Base-by-base conservation (phyloP, 2,888 invertebrate genomes). In the Drosophila lacicola region DNA sequence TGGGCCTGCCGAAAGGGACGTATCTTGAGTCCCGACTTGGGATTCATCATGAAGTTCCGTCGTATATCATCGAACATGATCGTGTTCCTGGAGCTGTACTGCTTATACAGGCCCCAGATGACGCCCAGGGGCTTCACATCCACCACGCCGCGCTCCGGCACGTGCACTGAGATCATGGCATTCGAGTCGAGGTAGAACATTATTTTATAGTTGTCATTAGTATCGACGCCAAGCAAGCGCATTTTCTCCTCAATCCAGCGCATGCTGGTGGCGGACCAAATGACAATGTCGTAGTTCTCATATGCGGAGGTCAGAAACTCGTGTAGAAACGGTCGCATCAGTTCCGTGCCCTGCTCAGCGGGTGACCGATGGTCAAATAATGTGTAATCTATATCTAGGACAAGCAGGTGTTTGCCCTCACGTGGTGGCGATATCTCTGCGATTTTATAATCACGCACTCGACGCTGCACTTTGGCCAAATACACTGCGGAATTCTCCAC, bases 201-300 rank as follows among this genome's bases (percentile, higher is more conserved):
- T 65, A 99, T 96, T 93, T 98, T 98, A 90, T 98, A 99, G 74
- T 96, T 95, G 1, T 95, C 94, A 91, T 98, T 95, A 3, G 94
- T 94, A 0, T 96, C 94, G 0, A 99, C 98, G 0, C 98, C 98
- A 0, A 99, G 93, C 46, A 98, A 93, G 68, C 96, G 95, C 98
- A 99, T 98, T 93, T 99, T 99, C 89, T 98, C 98, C 84, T 98
- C 97, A 46, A 99, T 98, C 98, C 98, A 99, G 89, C 97, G 98
- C 98, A 99, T 98, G 70, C 97, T 97, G 0, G 99, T 99, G 0
- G 99, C 99, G 4, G 99, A 99, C 99, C 99, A 99, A 78, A 99
- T 98, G 0, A 97, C 98, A 78, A 99, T 98, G 89, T 99, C 99
- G 86, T 98, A 99, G 92, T 98, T 94, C 90, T 95, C 95, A 89